A percentile compares a stretch with the other conserved stretches of the same genome.
phyloP scores from a whole-genome alignment of 2,888 invertebrate species.

The Lochmaea crataegi region DNA sequence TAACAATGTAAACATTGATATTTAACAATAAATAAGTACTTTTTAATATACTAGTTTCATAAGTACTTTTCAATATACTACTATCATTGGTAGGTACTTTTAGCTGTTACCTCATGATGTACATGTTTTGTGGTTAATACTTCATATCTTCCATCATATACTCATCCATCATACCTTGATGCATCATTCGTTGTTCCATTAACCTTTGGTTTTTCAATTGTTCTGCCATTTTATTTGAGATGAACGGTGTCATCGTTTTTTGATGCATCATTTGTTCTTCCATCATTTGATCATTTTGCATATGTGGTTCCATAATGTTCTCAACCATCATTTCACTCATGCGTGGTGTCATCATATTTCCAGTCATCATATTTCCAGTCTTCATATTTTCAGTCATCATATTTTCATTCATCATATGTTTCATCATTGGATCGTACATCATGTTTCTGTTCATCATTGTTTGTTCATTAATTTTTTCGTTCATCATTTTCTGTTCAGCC shows the following conservation, averaged over 20 bases:
- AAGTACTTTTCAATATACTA: not conserved
- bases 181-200: constrained; percentile 11
- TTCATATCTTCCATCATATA: not conserved
- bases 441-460: not conserved
- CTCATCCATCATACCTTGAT: not conserved
- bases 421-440: not conserved
- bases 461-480: not conserved
- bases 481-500: not conserved
- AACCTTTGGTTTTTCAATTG: not conserved
- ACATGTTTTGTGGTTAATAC: not conserved
- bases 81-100: not conserved
- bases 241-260: not conserved
- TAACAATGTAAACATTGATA: not conserved
- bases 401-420: not conserved
- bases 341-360: not conserved
- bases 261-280: not conserved
- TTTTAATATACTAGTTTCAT: not conserved
- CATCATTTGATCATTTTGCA: not conserved
- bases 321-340: not conserved
- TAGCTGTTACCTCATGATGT: not conserved
- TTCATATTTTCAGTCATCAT: no score
- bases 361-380: no score
- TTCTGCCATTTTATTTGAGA: not conserved
- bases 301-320: not conserved
- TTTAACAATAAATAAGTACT: not conserved